These are phyloP conservation scores for Ptilonorhynchus violaceus DNA, from an alignment of 2,113 vertebrate genomes.

Conservation along the genomic window DNA sequence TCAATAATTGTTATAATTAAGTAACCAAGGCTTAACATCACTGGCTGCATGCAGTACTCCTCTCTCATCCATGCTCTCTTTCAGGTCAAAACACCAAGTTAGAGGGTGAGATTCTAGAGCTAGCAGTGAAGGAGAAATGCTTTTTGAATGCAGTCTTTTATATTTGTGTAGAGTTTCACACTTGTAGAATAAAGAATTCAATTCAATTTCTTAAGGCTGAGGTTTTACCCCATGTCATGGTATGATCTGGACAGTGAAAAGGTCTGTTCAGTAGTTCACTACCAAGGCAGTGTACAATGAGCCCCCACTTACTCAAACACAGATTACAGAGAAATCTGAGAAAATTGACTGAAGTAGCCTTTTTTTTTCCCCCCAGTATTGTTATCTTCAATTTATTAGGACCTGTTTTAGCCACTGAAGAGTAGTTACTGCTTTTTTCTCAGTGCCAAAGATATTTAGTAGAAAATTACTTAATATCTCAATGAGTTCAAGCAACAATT, in stretches of 20 bases:
- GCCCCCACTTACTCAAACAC: background rate
- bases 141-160: background rate
- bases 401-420: background rate
- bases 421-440: background rate
- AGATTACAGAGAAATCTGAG: background rate
- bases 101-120: background rate
- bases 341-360: background rate
- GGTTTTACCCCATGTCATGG: background rate
- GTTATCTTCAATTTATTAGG: background rate
- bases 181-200: background rate
- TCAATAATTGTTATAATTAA: background rate
- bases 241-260: background rate
- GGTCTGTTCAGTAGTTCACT: background rate
- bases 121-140: background rate
- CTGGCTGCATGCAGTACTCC: background rate
- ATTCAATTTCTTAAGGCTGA: background rate
- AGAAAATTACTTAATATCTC: background rate
- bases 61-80: background rate
- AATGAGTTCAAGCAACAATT: background rate
- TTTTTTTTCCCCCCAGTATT: background rate
- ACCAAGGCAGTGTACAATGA: background rate
- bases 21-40: background rate
- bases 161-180: background rate
- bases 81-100: background rate
- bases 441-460: background rate